Evolutionary conservation across 2,113 vertebrate genomes (phyloP).

Genomic region (Podarcis cretensis): DNA sequence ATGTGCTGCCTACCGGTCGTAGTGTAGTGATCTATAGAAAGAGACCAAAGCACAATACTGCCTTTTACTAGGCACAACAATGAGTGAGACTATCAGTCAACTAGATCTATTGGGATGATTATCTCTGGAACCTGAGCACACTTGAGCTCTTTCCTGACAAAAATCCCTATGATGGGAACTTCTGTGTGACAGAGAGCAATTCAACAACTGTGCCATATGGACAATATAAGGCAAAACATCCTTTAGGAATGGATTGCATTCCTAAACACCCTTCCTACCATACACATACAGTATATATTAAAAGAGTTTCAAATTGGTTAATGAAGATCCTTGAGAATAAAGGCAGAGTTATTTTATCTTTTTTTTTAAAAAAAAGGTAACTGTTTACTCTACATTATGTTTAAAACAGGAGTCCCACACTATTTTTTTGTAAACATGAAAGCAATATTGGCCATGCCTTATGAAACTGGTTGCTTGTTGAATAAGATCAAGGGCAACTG

Average conservation of each 20-base stretch:
- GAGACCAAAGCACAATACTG: neutral
- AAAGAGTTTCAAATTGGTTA: neutral
- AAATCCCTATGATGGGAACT: neutral
- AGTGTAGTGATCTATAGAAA: neutral
- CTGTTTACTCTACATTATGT: neutral
- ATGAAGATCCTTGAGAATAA: neutral
- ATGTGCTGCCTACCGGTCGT: neutral
- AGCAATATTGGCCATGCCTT: neutral
- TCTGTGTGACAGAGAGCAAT: neutral
- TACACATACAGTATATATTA: neutral
- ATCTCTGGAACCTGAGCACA: neutral
- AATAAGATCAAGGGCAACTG: too few species aligned
- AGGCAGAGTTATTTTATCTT: neutral
- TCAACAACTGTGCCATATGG: neutral
- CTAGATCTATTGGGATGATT: neutral
- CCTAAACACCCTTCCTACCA: neutral
- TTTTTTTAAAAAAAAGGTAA: neutral
- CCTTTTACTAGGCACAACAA: neutral
- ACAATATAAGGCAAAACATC: neutral
- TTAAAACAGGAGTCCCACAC: neutral
- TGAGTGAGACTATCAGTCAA: neutral
- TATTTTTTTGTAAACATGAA: neutral
- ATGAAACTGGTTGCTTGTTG: neutral
- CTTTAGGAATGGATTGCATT: too few species aligned
- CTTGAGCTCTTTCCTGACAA: neutral